A percentile compares a stretch with the other conserved stretches of the same genome.
phyloP scores from a whole-genome alignment of 2,113 vertebrate genomes.

The Atractosteus spatula region DNA sequence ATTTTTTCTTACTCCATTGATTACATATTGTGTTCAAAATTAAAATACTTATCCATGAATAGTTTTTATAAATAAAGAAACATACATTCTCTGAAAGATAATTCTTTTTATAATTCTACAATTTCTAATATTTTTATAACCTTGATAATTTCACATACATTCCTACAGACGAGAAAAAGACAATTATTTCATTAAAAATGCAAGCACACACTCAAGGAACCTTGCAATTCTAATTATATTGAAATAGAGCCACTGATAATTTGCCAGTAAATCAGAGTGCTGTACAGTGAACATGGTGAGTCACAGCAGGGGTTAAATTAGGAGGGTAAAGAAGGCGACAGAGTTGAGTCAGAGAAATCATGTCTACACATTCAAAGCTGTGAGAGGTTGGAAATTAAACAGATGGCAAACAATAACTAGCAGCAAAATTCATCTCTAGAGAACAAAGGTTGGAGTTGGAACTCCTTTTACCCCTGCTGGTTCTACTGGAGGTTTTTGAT shows the following conservation, averaged over 20 bases:
- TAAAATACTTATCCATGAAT: too few species aligned
- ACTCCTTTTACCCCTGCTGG: slow-evolving; percentile 35
- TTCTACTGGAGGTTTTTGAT: slow-evolving; percentile 37
- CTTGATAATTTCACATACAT: too few species aligned
- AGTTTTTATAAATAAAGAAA: too few species aligned
- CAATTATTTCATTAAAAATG: too few species aligned
- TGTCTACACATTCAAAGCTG: neutral
- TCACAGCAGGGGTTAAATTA: neutral
- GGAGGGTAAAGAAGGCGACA: neutral
- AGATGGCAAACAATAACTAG: slow-evolving; percentile 49
- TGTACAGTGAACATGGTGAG: neutral
- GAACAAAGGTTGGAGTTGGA: slow-evolving; percentile 45
- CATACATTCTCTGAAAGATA: too few species aligned
- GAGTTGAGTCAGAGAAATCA: neutral
- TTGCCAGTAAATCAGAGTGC: neutral
- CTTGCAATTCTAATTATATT: too few species aligned
- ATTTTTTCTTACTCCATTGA: too few species aligned
- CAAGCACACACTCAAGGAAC: too few species aligned
- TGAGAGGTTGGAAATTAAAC: slow-evolving; percentile 1
- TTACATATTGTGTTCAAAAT: too few species aligned
- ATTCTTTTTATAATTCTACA: too few species aligned
- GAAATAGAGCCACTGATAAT: neutral
- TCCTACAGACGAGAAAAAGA: too few species aligned
- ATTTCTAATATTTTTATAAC: too few species aligned
- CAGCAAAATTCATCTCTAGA: slow-evolving; percentile 44